Evolutionary conservation across 2,888 invertebrate genomes (phyloP).

Genomic region (Atrina japonica): DNA sequence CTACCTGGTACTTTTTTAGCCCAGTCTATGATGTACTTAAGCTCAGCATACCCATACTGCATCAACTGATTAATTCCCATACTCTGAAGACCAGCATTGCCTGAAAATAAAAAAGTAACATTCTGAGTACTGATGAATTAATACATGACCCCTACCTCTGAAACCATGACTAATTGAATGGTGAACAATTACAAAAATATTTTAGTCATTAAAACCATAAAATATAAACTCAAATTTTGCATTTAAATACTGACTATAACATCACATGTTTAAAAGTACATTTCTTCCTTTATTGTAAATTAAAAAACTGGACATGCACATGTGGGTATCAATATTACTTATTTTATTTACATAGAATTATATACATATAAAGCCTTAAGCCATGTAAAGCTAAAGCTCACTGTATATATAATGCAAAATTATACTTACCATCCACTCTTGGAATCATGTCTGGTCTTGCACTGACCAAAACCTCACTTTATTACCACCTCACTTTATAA

Average conservation of each 20-base stretch:
- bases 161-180: too few relatives aligned
- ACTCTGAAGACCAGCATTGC: slow-evolving; percentile 34
- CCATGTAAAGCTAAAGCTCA: too few relatives aligned
- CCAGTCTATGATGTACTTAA: slow-evolving; percentile 80
- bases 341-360: too few relatives aligned
- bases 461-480: slow-evolving; percentile 57
- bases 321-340: too few relatives aligned
- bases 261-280: not conserved
- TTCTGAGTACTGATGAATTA: too few relatives aligned
- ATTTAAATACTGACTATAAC: not conserved
- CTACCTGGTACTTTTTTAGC: slow-evolving; percentile 80
- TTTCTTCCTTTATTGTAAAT: not conserved
- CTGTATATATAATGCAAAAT: too few relatives aligned
- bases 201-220: too few relatives aligned
- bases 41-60: slow-evolving; percentile 79
- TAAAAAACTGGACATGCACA: too few relatives aligned
- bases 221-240: not conserved
- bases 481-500: too few relatives aligned
- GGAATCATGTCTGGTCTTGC: slow-evolving; percentile 73
- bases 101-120: slow-evolving; percentile 15
- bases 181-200: too few relatives aligned
- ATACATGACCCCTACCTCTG: too few relatives aligned
- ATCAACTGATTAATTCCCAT: slow-evolving; percentile 74
- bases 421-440: slow-evolving; percentile 63
- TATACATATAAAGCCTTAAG: too few relatives aligned